These are phyloP conservation scores for Gymnocephalus cernua DNA, from an alignment of 2,113 vertebrate species.

Conservation along the genomic window DNA sequence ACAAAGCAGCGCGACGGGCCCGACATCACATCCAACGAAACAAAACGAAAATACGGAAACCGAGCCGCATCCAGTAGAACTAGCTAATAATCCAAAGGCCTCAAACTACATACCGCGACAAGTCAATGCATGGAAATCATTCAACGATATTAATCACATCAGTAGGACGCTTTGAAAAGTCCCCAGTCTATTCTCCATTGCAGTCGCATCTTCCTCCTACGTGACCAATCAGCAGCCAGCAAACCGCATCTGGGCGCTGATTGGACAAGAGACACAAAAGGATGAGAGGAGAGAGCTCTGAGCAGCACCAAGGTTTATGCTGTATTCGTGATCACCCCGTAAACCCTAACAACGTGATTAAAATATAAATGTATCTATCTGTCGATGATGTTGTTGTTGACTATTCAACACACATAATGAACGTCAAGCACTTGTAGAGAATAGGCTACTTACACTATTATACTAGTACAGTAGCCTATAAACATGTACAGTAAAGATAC, in stretches of 20 bases:
- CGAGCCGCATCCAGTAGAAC: rapidly evolving
- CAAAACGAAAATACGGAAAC: neutral
- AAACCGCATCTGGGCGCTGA: constrained; percentile 43
- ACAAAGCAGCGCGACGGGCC: constrained; percentile 44
- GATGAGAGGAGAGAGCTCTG: constrained; percentile 69
- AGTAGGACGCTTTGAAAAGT: constrained; percentile 33
- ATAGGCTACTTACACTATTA: too few species aligned
- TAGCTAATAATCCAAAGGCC: too few species aligned
- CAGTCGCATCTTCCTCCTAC: constrained; percentile 75
- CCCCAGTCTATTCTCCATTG: constrained; percentile 49
- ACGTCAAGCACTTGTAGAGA: too few species aligned
- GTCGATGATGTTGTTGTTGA: neutral
- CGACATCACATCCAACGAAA: constrained; percentile 43
- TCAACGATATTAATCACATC: constrained; percentile 10
- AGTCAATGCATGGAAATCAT: neutral
- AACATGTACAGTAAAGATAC: too few species aligned
- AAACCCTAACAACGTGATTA: rapidly evolving
- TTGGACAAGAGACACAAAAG: constrained; percentile 76
- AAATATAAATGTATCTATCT: neutral
- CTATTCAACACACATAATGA: too few species aligned
- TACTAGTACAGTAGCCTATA: too few species aligned
- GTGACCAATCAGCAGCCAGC: constrained; percentile 62
- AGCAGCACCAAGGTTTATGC: constrained; percentile 22
- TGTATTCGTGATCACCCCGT: neutral
- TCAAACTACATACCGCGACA: neutral